Evolutionary conservation across 2,797 vertebrate species (phyloP).

Genomic region (Pseudocheirus occidentalis): DNA sequence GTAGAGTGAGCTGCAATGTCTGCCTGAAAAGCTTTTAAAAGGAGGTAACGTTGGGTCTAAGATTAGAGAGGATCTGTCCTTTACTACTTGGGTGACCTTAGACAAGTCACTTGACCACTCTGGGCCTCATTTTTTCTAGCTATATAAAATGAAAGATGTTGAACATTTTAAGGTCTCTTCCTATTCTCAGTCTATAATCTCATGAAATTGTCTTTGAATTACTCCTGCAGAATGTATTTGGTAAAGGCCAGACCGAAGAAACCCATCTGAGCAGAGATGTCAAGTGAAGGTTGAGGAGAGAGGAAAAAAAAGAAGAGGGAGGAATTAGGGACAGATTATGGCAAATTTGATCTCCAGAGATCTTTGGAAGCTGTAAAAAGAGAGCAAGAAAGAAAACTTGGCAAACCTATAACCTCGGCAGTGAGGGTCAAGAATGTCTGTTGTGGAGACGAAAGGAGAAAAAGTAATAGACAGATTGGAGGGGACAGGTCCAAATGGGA

Average conservation of each 20-base stretch:
- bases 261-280: not conserved
- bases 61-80: not conserved
- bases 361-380: not conserved
- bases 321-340: not conserved
- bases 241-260: not conserved
- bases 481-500: not conserved
- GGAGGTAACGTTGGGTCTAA: not conserved
- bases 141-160: not conserved
- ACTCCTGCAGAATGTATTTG: not conserved
- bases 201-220: not conserved
- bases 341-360: not conserved
- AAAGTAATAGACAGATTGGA: not conserved
- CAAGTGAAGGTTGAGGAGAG: not conserved
- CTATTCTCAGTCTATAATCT: not conserved
- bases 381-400: not conserved
- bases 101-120: not conserved
- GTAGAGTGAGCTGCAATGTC: not conserved
- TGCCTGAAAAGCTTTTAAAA: not conserved
- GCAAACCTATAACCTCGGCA: not conserved
- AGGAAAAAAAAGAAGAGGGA: not conserved
- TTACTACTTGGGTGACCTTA: not conserved
- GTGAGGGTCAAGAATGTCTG: not conserved
- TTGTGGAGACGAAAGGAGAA: not conserved
- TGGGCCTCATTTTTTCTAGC: not conserved
- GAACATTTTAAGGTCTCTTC: not conserved